Percentiles rank a stretch among this genome's conserved stretches.
Conservation (phyloP, 1,140 invertebrate species). For the Tenebrio molitor region DNA sequence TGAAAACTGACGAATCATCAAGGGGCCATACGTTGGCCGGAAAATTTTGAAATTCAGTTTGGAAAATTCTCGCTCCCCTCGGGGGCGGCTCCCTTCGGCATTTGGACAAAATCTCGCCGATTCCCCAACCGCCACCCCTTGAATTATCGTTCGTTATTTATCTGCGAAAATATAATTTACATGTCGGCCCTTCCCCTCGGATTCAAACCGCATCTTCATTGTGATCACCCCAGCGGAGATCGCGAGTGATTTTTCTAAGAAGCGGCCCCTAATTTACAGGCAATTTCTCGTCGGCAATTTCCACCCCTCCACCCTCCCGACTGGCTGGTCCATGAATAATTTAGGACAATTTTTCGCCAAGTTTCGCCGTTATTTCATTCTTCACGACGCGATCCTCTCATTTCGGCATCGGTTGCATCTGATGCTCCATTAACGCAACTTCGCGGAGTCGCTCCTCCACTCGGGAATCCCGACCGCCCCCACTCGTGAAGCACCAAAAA, state of each 20-base stretch:
- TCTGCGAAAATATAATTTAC: no score
- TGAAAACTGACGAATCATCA: no score
- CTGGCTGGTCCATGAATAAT: neutral
- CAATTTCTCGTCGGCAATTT: neutral
- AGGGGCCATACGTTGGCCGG: no score
- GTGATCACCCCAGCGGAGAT: neutral
- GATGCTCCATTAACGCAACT: neutral
- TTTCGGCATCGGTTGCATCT: neutral
- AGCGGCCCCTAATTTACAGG: neutral
- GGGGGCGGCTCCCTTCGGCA: no score
- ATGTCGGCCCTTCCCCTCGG: neutral
- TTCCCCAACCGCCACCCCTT: no score
- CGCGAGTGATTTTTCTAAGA: neutral
- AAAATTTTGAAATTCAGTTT: no score
- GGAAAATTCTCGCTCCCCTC: no score
- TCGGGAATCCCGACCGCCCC: no score
- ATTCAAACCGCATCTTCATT: neutral
- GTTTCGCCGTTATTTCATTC: neutral
- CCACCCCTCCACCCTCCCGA: neutral
- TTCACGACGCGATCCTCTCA: neutral
- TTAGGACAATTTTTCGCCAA: neutral
- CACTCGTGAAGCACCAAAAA: no score
- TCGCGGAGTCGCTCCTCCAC: neutral
- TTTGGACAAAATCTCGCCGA: no score
- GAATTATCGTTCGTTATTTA: no score